A percentile compares a stretch with the other conserved stretches of the same genome.
These are phyloP conservation scores for Sciurus vulgaris DNA, from an alignment of 2,797 vertebrate genomes.

Conservation along the genomic window DNA sequence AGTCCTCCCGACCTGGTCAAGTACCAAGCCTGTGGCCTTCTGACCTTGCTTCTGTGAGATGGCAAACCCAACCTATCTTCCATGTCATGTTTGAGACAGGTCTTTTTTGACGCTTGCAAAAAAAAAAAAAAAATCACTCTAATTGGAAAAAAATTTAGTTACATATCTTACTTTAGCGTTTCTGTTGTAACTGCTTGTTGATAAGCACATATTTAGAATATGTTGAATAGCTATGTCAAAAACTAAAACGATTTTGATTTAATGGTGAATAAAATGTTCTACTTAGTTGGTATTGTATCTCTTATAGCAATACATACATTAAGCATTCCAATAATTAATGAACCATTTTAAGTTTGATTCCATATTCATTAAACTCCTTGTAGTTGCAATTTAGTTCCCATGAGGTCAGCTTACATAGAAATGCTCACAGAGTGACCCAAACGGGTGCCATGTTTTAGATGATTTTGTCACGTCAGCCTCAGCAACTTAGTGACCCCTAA, in stretches of 20 bases:
- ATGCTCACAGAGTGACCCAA: neutral
- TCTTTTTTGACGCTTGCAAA: no score
- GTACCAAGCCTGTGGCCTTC: neutral
- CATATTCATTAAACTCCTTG: neutral
- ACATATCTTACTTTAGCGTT: neutral
- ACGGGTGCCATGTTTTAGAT: neutral
- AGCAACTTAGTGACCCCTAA: no score
- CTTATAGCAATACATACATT: neutral
- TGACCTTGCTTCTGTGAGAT: neutral
- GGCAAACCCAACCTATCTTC: neutral
- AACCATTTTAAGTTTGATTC: neutral
- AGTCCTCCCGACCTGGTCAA: neutral
- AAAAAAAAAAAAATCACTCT: neutral
- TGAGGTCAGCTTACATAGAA: neutral
- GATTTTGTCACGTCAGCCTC: neutral
- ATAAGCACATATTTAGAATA: neutral
- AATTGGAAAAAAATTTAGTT: neutral
- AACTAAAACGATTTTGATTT: neutral
- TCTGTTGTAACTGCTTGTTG: neutral
- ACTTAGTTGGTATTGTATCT: neutral
- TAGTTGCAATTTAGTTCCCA: neutral
- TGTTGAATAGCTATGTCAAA: neutral
- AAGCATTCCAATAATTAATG: neutral
- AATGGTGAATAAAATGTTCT: neutral
- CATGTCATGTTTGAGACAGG: neutral